Base-by-base conservation (phyloP, 2,888 invertebrate species). In the Ditula angustiorana region DNA sequence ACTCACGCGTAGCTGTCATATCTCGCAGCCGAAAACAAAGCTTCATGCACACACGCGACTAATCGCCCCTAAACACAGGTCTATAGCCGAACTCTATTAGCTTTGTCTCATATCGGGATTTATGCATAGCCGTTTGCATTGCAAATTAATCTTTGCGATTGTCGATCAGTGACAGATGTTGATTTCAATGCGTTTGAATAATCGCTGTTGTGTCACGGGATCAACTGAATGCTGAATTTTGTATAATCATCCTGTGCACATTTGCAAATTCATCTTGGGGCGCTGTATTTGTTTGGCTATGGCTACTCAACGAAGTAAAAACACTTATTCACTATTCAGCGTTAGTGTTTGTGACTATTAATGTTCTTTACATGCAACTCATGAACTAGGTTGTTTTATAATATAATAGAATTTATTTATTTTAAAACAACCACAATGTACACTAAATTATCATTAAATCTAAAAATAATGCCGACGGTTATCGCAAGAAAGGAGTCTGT, bases 141-240 rank as follows among this genome's bases (percentile, higher is more conserved):
- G 85, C 82, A 87, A 87, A 88, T 87, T 77, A 78, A 83, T 82
- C 76, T 76, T 68, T 64, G 68, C 76, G 80, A 84, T 81, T 77
- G 80, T 78, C 80, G 79, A 82, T 82, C 82, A 77, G 77, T 76
- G 80, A 83, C 86, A 83, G 82, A 84, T 85, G 87, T 80, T 82
- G 81, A 83, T 84, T 81, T 80, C 77, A 77, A 77, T 73, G 73
- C 78, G 80, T 82, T 78, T 83, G 82, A 85, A 83, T 87, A 81
- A 85, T 85, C 77, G 78, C 71, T 68, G 64, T 68, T 71, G 74
- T 70, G 76, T 72, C 74, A 73, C 71, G 72, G 68, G 63, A 66
- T 68, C 68, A 68, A 47, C 58, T 26, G 52, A 24, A 35, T 46
- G 37, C 28, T 53, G 44, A 23, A 23, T 53, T 61, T 35, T 28